Evolutionary conservation across 2,797 vertebrate genomes (phyloP).

Genomic region (Lophotriccus pileatus): DNA sequence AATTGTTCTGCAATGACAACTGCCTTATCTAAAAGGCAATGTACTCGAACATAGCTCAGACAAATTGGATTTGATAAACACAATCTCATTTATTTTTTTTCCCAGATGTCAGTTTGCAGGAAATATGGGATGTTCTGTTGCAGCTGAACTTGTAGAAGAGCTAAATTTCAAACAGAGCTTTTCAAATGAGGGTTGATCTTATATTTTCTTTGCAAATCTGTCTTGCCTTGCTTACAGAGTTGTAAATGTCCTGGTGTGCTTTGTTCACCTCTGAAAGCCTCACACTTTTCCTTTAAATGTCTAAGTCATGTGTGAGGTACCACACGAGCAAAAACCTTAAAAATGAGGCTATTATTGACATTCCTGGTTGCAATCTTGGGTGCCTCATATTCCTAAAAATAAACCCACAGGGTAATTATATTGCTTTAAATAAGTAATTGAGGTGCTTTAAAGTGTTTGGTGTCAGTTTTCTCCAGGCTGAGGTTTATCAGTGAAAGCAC

Average conservation of each 20-base stretch:
- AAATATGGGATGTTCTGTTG: conserved; percentile 5
- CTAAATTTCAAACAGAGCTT: conserved; percentile 16
- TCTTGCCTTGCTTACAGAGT: background rate
- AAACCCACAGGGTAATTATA: background rate
- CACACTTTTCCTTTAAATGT: background rate
- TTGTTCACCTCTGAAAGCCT: background rate
- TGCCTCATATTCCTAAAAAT: conserved; percentile 14
- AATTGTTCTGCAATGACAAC: conserved; percentile 3
- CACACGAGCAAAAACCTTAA: background rate
- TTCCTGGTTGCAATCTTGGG: background rate
- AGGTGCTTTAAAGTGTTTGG: background rate
- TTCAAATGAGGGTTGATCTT: background rate
- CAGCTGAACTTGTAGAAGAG: background rate
- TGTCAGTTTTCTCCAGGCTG: background rate
- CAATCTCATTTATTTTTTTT: background rate
- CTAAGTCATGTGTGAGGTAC: background rate
- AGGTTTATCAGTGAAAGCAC: background rate
- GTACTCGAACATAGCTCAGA: background rate
- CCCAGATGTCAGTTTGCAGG: conserved; percentile 1
- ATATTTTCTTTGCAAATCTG: background rate
- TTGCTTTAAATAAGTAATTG: conserved; percentile 44
- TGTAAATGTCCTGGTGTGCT: background rate
- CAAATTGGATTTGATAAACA: conserved; percentile 37
- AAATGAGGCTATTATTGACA: background rate
- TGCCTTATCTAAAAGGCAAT: background rate